Evolutionary conservation across 1,140 invertebrate genomes (phyloP).

Genomic region (Dendroctonus valens): DNA sequence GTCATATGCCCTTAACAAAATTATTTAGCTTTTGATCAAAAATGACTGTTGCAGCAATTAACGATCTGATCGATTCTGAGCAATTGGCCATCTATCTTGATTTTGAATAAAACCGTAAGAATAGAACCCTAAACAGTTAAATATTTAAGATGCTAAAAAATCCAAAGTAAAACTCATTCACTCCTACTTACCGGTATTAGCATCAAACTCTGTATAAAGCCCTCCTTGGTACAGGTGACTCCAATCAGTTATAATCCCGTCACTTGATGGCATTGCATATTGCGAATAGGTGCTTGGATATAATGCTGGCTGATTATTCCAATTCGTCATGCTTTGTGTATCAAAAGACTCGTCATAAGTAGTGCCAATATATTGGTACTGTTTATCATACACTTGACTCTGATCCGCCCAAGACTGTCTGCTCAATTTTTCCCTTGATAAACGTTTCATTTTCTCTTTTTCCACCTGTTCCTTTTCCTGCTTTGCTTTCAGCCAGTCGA

Average conservation of each 20-base stretch:
- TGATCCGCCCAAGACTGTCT: not conserved
- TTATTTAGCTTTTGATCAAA: too few relatives aligned
- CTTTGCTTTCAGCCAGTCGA: constrained; percentile 37
- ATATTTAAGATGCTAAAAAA: too few relatives aligned
- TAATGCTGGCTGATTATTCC: not conserved
- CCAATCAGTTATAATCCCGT: constrained; percentile 28
- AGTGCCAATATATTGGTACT: constrained; percentile 10
- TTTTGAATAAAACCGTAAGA: too few relatives aligned
- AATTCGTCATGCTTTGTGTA: not conserved
- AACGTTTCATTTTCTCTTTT: constrained; percentile 21
- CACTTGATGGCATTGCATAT: constrained; percentile 2
- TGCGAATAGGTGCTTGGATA: not conserved
- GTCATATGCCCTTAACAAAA: too few relatives aligned
- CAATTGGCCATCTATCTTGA: too few relatives aligned
- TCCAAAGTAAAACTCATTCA: too few relatives aligned
- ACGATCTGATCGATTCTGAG: too few relatives aligned
- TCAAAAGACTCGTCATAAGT: constrained; percentile 13
- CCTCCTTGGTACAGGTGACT: constrained; percentile 29
- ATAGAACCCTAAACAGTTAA: too few relatives aligned
- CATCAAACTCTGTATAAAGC: constrained; percentile 21
- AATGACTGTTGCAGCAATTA: too few relatives aligned
- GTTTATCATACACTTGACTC: not conserved
- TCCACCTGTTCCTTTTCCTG: constrained; percentile 21
- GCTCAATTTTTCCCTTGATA: constrained; percentile 7
- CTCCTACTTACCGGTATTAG: constrained; percentile 15